Evolutionary conservation across 37 sponge, comb jelly and placozoan genomes (phyloP), one percentile per base, ranked within the genome.

Genomic region (Haliclona indistincta): DNA sequence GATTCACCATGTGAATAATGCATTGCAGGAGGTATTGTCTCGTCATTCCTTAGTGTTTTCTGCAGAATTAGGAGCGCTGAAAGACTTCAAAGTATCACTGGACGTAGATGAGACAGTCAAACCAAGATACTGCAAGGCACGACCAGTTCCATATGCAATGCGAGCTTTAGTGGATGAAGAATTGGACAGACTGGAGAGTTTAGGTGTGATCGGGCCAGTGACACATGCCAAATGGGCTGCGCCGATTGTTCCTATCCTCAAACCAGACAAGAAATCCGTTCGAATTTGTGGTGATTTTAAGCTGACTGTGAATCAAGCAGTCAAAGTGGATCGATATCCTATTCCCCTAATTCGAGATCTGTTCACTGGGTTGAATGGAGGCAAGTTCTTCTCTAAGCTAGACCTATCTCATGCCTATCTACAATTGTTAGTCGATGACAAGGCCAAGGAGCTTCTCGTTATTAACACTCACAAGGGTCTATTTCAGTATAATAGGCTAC

Each of bases 201-300:
- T n/a, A n/a, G 10, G 51, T 15, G 15, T 47, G 13, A 47, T 47
- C 15, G 51, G 15, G 51, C 51, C 15, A 15, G 51, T 47, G 15
- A 47, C 11, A 58, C n/a, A n/a, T 58, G 7, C 60, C n/a, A 26
- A 58, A 20, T 58, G 60, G 60, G 60, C 60, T 25, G 60, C 60
- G n/a, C 26, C 26, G 7, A 58, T 20, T n/a, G 60, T 58, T 8
- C 60, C 60, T 58, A n/a, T 58, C 23, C 7, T 58, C 26, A 58
- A 58, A 20, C 11, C 26, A 25, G 60, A 58, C n/a, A n/a, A 58
- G n/a, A 20, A 7, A 6, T n/a, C 7, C 6, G 60, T 58, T 8
- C 13, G 28, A 58, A 58, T 58, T 58, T 58, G 60, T 58, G 60
- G 60, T 25, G 60, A 58, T 20, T n/a, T 20, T n/a, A 20, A 58